phyloP scores from a whole-genome alignment of 2,113 vertebrate species.

The Diadophis punctatus region DNA sequence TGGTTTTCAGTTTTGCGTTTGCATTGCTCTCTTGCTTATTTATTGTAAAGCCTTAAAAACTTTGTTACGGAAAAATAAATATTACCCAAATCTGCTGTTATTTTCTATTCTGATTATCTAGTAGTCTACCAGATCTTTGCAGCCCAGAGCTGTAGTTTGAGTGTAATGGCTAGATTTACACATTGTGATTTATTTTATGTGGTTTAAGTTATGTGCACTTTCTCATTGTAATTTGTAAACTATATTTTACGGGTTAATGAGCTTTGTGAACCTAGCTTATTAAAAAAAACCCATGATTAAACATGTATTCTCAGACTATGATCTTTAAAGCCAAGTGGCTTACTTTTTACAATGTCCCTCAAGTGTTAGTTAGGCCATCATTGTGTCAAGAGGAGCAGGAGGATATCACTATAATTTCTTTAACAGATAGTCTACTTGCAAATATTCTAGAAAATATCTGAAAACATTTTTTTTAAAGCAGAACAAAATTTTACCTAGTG shows the following conservation, averaged over 20 bases:
- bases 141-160: not conserved
- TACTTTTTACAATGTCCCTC: not conserved
- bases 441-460: not conserved
- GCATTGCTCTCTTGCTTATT: not conserved
- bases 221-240: not conserved
- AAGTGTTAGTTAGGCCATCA: not conserved
- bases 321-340: not conserved
- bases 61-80: not conserved
- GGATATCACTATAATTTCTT: not conserved
- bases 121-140: not conserved
- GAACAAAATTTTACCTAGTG: slow-evolving; percentile 52
- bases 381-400: not conserved
- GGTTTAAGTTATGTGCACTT: not conserved
- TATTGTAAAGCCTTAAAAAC: not conserved
- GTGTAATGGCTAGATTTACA: not conserved
- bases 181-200: not conserved
- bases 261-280: not conserved
- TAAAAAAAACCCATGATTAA: not conserved
- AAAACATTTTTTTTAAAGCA: not conserved
- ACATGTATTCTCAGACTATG: not conserved
- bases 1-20: not conserved
- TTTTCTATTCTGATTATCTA: not conserved
- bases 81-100: not conserved
- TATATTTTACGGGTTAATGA: not conserved
- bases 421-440: not conserved